Evolutionary conservation across 2,797 vertebrate species (phyloP), one percentile per base, ranked within the genome.

Genomic region (Huso huso): DNA sequence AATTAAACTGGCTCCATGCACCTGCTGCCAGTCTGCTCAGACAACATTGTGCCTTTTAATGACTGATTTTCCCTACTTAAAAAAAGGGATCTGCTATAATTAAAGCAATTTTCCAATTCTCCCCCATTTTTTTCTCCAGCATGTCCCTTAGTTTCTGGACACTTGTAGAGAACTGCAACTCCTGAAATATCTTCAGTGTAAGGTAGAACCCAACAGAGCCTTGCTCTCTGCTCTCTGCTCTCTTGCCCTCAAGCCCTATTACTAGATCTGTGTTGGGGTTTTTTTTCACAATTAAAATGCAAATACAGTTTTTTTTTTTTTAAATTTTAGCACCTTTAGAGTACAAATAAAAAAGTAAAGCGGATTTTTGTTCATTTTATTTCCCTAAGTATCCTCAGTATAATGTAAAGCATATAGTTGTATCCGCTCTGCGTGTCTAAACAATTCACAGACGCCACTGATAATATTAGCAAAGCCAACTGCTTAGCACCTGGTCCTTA

Each of bases 21-120:
- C 77, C 76, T 78, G 76, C 75, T 69, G 63, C 69, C 11, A 50
- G 48, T 51, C 37, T 66, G 48, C 10, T 58, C n/a, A 37, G 8
- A 23, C 11, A 48, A 7, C 1, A 58, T 2, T 8, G 53, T 9
- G 6, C 53, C n/a, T 55, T 55, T 55, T n/a, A 10, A n/a, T 55
- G 4, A 8, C 6, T 2, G 9, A 10, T 55, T 55, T n/a, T n/a
- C 9, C n/a, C 53, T 10, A n/a, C 53, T 55, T 10, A 6, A 10
- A 10, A 55, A 55, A 55, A 5, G 9, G 53, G n/a, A 55, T 6
- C 10, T n/a, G 9, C 10, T 55, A 55, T 7, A 55, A n/a, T 55
- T 55, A 6, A 10, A 10, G 3, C 10, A 8, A 55, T n/a, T 55
- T 55, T n/a, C 2, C 53, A 55, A 4, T 55, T 55, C n/a, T 10